These are phyloP conservation scores for Mionectes macconnelli DNA, from an alignment of 2,113 vertebrate genomes.

Conservation along the genomic window DNA sequence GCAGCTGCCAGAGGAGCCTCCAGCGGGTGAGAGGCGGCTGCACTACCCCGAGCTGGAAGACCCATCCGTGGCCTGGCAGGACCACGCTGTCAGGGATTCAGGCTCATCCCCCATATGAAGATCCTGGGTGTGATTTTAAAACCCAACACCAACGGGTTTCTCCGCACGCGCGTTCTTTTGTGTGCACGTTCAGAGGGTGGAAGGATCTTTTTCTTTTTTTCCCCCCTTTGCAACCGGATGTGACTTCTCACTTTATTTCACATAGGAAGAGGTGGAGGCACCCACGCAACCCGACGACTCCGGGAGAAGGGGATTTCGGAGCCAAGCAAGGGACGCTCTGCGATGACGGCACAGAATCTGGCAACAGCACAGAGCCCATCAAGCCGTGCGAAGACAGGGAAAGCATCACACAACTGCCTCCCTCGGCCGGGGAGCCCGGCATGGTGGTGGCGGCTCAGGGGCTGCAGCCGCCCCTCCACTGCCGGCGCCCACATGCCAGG, in stretches of 20 bases:
- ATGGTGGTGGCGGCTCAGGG: not conserved
- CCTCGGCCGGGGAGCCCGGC: conserved; percentile 42
- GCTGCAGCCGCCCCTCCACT: conserved; percentile 6
- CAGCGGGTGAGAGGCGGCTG: fast-evolving
- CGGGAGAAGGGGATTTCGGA: fast-evolving
- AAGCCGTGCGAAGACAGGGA: not conserved
- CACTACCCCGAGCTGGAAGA: fast-evolving
- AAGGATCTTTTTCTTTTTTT: not conserved
- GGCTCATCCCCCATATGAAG: fast-evolving
- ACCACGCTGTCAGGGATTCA: fast-evolving
- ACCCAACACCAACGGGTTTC: fast-evolving
- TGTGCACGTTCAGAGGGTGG: fast-evolving
- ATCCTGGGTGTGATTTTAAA: not conserved
- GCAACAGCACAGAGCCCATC: conserved; percentile 33
- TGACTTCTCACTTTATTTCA: not conserved
- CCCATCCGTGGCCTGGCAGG: not conserved
- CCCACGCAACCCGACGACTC: not conserved
- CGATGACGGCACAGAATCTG: not conserved
- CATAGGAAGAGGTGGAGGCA: not conserved
- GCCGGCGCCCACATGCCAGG: conserved; percentile 55
- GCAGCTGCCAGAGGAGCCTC: not conserved
- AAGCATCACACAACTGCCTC: conserved; percentile 52
- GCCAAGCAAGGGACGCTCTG: not conserved
- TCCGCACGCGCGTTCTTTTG: fast-evolving
- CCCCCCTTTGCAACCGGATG: fast-evolving